phyloP scores from a whole-genome alignment of 2,797 vertebrate species.

The Toxotes lorentzi region DNA sequence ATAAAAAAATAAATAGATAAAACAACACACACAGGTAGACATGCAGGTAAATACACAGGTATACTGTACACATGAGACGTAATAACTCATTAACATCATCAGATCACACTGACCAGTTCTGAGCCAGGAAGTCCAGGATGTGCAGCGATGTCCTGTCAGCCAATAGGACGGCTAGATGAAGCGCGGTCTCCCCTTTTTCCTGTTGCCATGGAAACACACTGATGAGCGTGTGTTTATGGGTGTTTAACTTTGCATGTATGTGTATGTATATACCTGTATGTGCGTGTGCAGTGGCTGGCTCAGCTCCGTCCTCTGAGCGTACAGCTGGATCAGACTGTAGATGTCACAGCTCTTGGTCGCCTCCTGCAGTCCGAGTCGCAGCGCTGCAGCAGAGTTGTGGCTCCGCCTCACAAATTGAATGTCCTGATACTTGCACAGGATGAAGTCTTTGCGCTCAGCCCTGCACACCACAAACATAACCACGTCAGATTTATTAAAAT shows the following conservation, averaged over 20 bases:
- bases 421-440: conserved; percentile 88
- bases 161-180: conserved; percentile 88
- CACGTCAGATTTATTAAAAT: neutral
- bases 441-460: conserved; percentile 82
- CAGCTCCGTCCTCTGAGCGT: conserved; percentile 86
- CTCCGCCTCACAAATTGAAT: conserved; percentile 84
- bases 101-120: conserved; percentile 78
- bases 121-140: conserved; percentile 90
- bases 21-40: neutral
- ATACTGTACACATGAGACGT: neutral
- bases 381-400: conserved; percentile 63
- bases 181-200: conserved; percentile 88
- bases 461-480: conserved; percentile 34
- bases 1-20: conserved; percentile 16
- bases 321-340: conserved; percentile 87
- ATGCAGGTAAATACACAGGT: neutral
- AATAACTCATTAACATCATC: neutral
- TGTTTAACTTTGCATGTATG: neutral
- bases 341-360: conserved; percentile 84
- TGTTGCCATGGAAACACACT: conserved; percentile 64
- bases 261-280: conserved; percentile 61
- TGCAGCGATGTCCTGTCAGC: conserved; percentile 89
- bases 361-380: conserved; percentile 81
- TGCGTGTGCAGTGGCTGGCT: conserved; percentile 81
- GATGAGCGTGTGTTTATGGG: neutral